These are phyloP conservation scores for Alosa sapidissima DNA, from an alignment of 2,797 vertebrate genomes.

Conservation along the genomic window DNA sequence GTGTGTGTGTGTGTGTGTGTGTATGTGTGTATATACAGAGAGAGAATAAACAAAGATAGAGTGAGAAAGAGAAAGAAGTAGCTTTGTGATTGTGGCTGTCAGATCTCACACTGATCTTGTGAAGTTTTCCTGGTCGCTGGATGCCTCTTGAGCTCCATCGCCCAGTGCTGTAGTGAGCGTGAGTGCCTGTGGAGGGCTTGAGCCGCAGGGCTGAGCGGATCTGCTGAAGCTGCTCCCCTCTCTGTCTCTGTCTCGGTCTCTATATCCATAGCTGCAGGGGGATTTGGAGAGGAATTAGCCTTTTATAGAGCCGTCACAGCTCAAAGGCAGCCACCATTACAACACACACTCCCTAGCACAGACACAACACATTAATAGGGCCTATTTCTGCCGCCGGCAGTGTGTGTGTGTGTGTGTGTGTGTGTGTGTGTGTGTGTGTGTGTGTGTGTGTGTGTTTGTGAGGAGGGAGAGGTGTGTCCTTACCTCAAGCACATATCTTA, in stretches of 20 bases:
- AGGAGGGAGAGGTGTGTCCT: slow-evolving; percentile 59
- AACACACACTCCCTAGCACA: slow-evolving; percentile 51
- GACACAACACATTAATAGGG: slow-evolving; percentile 71
- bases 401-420: slow-evolving; percentile 11
- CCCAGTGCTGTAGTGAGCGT: neutral
- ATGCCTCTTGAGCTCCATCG: neutral
- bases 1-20: slow-evolving; percentile 16
- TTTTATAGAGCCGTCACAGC: slow-evolving; percentile 60
- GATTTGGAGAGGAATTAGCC: slow-evolving; percentile 71
- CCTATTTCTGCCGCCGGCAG: slow-evolving; percentile 23
- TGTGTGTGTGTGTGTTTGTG: slow-evolving; percentile 29
- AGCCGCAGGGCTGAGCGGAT: neutral
- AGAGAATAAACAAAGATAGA: neutral
- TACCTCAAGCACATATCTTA: slow-evolving; percentile 71
- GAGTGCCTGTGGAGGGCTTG: neutral
- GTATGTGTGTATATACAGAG: slow-evolving; percentile 20
- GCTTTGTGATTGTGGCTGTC: neutral
- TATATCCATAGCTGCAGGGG: slow-evolving; percentile 53
- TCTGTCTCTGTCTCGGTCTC: neutral
- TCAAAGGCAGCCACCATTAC: slow-evolving; percentile 60
- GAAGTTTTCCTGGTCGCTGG: neutral
- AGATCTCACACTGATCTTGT: neutral
- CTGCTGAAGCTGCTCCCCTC: neutral
- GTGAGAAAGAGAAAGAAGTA: neutral
- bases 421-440: slow-evolving; percentile 53